Evolutionary conservation across 2,113 vertebrate genomes (phyloP).

Genomic region (Brachirus orientalis): DNA sequence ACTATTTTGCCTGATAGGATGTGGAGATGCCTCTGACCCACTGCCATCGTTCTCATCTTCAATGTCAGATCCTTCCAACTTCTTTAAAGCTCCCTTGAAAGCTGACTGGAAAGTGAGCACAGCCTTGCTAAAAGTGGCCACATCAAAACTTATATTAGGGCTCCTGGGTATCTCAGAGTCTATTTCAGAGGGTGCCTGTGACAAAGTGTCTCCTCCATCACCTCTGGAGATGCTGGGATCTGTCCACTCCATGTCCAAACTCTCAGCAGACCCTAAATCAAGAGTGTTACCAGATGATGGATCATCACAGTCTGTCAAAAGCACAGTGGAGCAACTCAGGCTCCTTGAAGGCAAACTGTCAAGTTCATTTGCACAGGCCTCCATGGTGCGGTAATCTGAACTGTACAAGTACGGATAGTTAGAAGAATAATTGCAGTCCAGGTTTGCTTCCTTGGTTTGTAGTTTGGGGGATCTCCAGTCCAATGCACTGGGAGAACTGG

Average conservation of each 20-base stretch:
- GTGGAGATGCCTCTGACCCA: conserved; percentile 13
- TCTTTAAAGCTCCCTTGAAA: conserved; percentile 89
- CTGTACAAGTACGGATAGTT: conserved; percentile 77
- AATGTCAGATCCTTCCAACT: conserved; percentile 77
- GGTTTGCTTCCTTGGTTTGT: conserved; percentile 39
- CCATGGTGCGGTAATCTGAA: conserved; percentile 78
- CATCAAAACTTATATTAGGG: conserved; percentile 84
- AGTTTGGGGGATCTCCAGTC: conserved; percentile 56
- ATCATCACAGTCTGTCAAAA: conserved; percentile 75
- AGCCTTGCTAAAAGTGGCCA: conserved; percentile 86
- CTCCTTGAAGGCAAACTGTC: conserved; percentile 73
- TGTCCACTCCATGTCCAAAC: conserved; percentile 70
- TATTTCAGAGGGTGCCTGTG: conserved; percentile 48
- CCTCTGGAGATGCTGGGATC: conserved; percentile 53
- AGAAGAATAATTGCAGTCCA: conserved; percentile 69
- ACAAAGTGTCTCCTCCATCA: conserved; percentile 45
- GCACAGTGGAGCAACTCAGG: conserved; percentile 77
- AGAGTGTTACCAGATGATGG: conserved; percentile 64
- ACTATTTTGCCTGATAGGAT: conserved; percentile 17
- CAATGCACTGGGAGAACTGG: conserved; percentile 63
- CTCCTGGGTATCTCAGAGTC: conserved; percentile 65
- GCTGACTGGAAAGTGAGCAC: conserved; percentile 88
- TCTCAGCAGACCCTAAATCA: conserved; percentile 67
- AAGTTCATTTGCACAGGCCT: conserved; percentile 67
- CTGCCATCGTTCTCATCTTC: conserved; percentile 46